Percentiles rank a stretch among this genome's conserved stretches.
Evolutionary conservation across 2,888 invertebrate species (phyloP).

Genomic region (Tinea pellionella): DNA sequence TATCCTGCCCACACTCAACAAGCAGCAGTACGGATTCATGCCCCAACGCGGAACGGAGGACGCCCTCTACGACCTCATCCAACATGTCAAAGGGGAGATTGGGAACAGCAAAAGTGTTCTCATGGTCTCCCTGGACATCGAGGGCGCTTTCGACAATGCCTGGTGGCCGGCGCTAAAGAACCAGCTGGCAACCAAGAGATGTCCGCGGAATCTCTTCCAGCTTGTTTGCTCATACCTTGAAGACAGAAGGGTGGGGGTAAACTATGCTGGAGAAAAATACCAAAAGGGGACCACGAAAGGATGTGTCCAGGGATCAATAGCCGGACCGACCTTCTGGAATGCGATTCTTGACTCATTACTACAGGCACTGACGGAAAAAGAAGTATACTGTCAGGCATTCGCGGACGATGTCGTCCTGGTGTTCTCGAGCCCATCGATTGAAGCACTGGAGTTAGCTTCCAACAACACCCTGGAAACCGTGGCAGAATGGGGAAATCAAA

Average conservation of each 20-base stretch:
- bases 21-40: slow-evolving; percentile 14
- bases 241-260: slow-evolving; percentile 12
- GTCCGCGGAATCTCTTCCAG: neutral
- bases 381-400: slow-evolving; percentile 19
- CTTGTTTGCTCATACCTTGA: slow-evolving; percentile 17
- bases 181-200: neutral
- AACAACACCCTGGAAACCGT: neutral
- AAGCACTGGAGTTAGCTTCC: too few species aligned
- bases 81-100: neutral
- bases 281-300: slow-evolving; percentile 14
- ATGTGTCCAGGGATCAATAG: slow-evolving; percentile 19
- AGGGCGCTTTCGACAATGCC: neutral
- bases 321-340: slow-evolving; percentile 20
- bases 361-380: accelerated
- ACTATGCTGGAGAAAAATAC: slow-evolving; percentile 16
- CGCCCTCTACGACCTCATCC: slow-evolving; percentile 6
- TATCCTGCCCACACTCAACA: neutral
- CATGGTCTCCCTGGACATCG: slow-evolving; percentile 13
- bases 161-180: slow-evolving; percentile 7
- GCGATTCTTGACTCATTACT: slow-evolving; percentile 18
- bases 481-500: slow-evolving; percentile 16
- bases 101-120: neutral
- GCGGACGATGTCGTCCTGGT: slow-evolving; percentile 19
- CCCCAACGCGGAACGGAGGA: slow-evolving; percentile 14
- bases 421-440: too few species aligned